These are phyloP conservation scores for Ascidia mentula DNA, from an alignment of 23 tunicate species.

Conservation along the genomic window DNA sequence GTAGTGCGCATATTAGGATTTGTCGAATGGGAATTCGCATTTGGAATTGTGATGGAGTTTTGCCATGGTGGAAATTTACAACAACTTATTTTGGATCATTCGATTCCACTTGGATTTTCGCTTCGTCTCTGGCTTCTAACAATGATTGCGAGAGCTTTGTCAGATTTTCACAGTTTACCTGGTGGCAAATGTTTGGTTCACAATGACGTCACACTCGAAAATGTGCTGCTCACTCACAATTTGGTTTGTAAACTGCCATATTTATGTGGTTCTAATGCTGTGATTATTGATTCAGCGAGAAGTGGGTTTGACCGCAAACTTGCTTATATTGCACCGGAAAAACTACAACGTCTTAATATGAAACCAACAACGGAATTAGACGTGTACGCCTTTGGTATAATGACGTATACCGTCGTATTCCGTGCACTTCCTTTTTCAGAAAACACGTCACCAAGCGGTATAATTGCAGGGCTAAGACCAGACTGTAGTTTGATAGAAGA, in stretches of 20 bases:
- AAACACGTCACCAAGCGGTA: no score
- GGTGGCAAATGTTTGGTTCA: neutral
- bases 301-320: neutral
- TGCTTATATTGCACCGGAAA: neutral
- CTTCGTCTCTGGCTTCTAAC: neutral
- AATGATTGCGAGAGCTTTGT: neutral
- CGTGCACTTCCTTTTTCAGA: neutral
- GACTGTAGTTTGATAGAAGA: no score
- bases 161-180: neutral
- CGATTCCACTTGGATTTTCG: neutral
- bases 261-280: neutral
- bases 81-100: neutral
- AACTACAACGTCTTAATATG: neutral
- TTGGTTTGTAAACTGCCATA: neutral
- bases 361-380: neutral
- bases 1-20: neutral
- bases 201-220: neutral
- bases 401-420: neutral
- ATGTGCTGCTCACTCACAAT: neutral
- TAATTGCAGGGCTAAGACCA: no score
- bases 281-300: neutral
- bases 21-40: neutral
- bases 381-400: neutral
- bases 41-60: neutral
- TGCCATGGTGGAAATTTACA: neutral